Percentiles rank a stretch among this genome's conserved stretches.
Conservation (phyloP, 2,113 vertebrate genomes). For the Cololabis saira region DNA sequence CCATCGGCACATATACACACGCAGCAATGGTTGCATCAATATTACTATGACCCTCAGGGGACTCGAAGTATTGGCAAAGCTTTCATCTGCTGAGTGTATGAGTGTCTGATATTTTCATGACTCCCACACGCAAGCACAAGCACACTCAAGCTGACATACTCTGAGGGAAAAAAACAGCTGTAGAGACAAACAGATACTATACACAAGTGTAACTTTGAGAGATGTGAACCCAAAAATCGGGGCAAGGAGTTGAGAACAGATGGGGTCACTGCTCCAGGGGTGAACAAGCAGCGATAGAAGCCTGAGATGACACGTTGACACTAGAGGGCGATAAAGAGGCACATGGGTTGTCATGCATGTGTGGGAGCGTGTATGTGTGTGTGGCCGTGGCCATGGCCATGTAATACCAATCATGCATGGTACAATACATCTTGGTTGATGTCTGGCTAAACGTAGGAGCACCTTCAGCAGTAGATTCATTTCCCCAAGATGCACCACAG, state of each 20-base stretch:
- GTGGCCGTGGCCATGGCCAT: conserved; percentile 29
- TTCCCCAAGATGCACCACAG: too few relatives aligned
- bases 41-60: conserved; percentile 70
- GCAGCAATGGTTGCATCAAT: conserved; percentile 70
- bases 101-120: conserved; percentile 57
- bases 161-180: conserved; percentile 1
- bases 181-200: conserved; percentile 1
- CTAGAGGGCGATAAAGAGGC: conserved; percentile 80
- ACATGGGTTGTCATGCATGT: not conserved
- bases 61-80: conserved; percentile 71
- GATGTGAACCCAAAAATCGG: conserved; percentile 9
- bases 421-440: too few relatives aligned
- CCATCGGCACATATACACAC: conserved; percentile 41
- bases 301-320: conserved; percentile 50
- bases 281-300: conserved; percentile 50
- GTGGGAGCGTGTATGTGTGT: not conserved
- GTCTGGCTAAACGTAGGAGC: too few relatives aligned
- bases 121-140: conserved; percentile 12
- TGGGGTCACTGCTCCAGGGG: conserved; percentile 32
- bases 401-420: not conserved
- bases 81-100: conserved; percentile 74
- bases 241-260: conserved; percentile 4
- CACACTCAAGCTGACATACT: conserved; percentile 15
- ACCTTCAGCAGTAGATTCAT: too few relatives aligned
- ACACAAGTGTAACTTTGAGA: not conserved